Percentiles rank a stretch among this genome's conserved stretches.
phyloP scores from a whole-genome alignment of 2,797 vertebrate species.

The Vespertilio murinus region DNA sequence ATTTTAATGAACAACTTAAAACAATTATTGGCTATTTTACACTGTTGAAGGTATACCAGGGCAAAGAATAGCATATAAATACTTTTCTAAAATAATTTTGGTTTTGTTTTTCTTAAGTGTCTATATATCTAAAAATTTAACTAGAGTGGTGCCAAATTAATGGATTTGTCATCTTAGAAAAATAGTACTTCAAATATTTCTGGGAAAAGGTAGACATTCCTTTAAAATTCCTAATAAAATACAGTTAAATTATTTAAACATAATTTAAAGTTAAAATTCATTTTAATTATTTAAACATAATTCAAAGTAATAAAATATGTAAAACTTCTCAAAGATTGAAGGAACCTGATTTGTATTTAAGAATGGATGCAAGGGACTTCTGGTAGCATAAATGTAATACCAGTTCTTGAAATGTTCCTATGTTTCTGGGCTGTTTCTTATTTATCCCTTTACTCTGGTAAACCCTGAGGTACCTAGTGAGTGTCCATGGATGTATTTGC shows the following conservation, averaged over 20 bases:
- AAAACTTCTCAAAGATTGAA: background rate
- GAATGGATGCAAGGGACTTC: background rate
- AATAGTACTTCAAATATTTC: background rate
- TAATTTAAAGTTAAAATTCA: background rate
- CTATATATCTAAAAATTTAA: background rate
- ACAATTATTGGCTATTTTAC: background rate
- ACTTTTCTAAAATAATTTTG: background rate
- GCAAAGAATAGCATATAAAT: background rate
- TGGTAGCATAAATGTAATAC: background rate
- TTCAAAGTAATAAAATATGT: background rate
- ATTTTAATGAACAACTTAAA: background rate
- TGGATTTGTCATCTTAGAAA: background rate
- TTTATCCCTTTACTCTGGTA: background rate
- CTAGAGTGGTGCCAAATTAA: background rate
- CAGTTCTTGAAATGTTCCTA: background rate
- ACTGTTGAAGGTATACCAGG: background rate
- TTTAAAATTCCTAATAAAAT: background rate
- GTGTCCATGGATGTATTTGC: background rate
- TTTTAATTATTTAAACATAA: conserved; percentile 14
- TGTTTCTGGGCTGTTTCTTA: background rate
- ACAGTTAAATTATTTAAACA: background rate
- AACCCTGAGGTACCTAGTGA: background rate
- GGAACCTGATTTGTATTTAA: background rate
- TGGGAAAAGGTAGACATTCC: background rate
- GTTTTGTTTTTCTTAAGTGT: conserved; percentile 14